A percentile compares a stretch with the other conserved stretches of the same genome.
phyloP scores from a whole-genome alignment of 2,113 vertebrate species.

The Heptranchias perlo region DNA sequence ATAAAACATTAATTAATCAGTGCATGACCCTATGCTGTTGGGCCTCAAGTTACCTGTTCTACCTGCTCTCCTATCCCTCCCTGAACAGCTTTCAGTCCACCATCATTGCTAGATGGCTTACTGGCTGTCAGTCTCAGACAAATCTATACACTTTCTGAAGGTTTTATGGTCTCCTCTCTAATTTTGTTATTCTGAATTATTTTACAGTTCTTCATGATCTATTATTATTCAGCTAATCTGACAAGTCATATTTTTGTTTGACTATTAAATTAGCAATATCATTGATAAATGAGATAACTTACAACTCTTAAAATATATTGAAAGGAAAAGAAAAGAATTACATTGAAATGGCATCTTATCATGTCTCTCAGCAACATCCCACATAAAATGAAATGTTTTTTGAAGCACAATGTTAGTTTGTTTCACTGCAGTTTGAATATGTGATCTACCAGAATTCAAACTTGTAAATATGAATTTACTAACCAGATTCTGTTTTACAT shows the following conservation, averaged over 20 bases:
- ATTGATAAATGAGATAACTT: neutral
- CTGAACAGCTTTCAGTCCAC: neutral
- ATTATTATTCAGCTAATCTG: constrained; percentile 3
- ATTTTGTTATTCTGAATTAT: neutral
- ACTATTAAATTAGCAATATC: neutral
- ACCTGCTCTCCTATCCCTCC: neutral
- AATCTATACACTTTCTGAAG: neutral
- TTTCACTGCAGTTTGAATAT: neutral
- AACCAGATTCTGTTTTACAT: neutral
- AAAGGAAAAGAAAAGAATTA: neutral
- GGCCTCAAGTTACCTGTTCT: neutral
- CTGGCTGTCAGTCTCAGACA: neutral
- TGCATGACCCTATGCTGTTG: neutral
- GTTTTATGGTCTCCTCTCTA: neutral
- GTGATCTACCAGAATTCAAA: neutral
- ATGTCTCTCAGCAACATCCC: neutral
- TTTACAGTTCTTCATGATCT: neutral
- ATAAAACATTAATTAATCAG: neutral
- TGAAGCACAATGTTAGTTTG: neutral
- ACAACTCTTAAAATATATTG: neutral
- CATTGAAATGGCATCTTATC: neutral
- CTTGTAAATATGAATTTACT: neutral
- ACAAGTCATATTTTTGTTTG: neutral
- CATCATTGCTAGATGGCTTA: neutral
- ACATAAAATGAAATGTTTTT: neutral